Evolutionary conservation across 2,797 vertebrate species (phyloP), one percentile per base, ranked within the genome.

Genomic region (Mionectes olivaceus): DNA sequence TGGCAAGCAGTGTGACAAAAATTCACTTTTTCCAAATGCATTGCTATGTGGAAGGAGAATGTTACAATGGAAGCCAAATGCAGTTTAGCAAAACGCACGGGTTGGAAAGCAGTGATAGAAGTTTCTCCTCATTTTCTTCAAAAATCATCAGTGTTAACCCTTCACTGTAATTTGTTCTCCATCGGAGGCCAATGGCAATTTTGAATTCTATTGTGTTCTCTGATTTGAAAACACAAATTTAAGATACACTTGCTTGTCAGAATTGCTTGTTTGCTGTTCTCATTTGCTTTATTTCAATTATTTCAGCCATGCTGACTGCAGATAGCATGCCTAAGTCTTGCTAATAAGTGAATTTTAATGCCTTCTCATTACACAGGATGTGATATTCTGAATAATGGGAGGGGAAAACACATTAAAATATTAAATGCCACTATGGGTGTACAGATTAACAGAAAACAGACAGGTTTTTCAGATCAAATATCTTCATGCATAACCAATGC

Each of bases 1-100:
- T 98, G 97, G 97, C 97, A 97, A 97, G 96, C 90, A 93, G 94
- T 94, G 95, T 96, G 90, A 94, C 95, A 91, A 96, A 98, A 96
- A 95, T 95, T 90, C 95, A 94, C 79, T 97, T 96, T 97, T 98
- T 97, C 97, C 97, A 97, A 94, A 84, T 50, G 84, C 74, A 90
- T 96, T 96, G 93, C 96, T 97, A 82, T 95, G 96, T 96, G 94
- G 76, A 97, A 89, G 90, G 85, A 96, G 91, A 96, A 88, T 75
- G 91, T 92, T 97, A 94, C 65, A 89, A 57, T 71, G 88, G 95
- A 93, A 95, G 92, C 85, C 95, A 97, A 95, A 71, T 63, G 91
- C 5, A 97, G 93, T 96, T 96, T 89, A 97, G 85, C 70, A 89
- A 96, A 97, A 94, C 70, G 53, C 74, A 86, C 67, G 5, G 43